Evolutionary conservation across 2,113 vertebrate genomes (phyloP), one percentile per base, ranked within the genome.

Genomic region (Vulpes ferrilata): DNA sequence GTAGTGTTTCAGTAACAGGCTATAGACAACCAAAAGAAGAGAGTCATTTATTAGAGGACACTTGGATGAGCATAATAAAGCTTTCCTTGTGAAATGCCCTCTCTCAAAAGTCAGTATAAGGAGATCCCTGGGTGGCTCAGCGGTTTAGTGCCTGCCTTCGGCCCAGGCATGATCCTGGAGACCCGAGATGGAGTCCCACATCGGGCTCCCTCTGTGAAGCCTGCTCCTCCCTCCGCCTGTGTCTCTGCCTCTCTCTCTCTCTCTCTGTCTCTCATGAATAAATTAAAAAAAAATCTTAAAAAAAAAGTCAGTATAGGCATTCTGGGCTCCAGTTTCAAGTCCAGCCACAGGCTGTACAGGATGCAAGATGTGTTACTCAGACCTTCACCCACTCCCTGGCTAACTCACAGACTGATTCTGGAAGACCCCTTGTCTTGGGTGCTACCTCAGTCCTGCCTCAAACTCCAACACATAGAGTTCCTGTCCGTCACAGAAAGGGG

Each of bases 1-100:
- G 87, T 71, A 48, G 84, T 73, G 38, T 85, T 96, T 93, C 55
- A 95, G 65, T 55, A 78, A 80, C 48, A 81, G 53, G 22, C 71
- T 84, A 84, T 35, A 82, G 83, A 89, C 30, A 88, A 55, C 38
- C 19, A 80, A 64, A 51, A 35, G 20, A 12, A 17, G 35, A 91
- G 30, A 59, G 67, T 59, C 16, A 67, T 84, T 90, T 35, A 20
- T 59, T 59, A 92, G 43, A 88, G 35, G 60, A 85, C 60, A 65
- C 27, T 74, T 96, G 87, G 38, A 88, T 38, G 62, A 93, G 32
- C 15, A 22, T 95, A 64, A 79, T 27, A 69, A 81, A 53, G 16
- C 27, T 93, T 73, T 95, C 48, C 43, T 89, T 71, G 11, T 43
- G 69, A 89, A 89, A 87, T 43, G 9, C 15, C 17, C 32, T 86